Evolutionary conservation across 2,797 vertebrate species (phyloP), one percentile per base, ranked within the genome.

Genomic region (Clarias pachynema): DNA sequence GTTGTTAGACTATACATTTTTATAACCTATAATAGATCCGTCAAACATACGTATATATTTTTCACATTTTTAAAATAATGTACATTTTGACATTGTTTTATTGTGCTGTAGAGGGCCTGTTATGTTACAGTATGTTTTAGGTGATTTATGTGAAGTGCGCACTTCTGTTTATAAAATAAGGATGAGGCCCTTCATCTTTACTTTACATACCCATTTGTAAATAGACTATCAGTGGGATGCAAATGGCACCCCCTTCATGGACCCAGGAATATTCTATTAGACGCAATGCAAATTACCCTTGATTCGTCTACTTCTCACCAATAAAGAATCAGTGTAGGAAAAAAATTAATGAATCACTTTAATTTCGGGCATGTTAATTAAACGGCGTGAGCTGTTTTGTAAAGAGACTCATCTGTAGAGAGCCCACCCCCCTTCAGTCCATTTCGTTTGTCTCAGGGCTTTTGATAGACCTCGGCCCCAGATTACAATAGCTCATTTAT

Each of bases 401-500:
- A 79, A 85, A 81, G 85, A 79, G 63, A 12, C 82, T 85, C 84
- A 81, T 89, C 86, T 87, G 81, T 82, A 84, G 56, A 68, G 86
- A 72, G 73, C 15, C 12, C 31, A 3, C 8, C 56, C 31, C 24
- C 37, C 31, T 26, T 20, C 70, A 79, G 78, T 82, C 89, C 77
- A 16, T 87, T 82, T n/a, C 29, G 18, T 89, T 88, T 88, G 87
- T 87, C 83, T 85, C 37, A 5, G n/a, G 62, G 84, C 80, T 65
- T 86, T 86, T 86, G 86, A 89, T 87, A 84, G 82, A 37, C 84
- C 57, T 66, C 34, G 34, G 79, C 74, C 68, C 66, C 44, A 74
- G 73, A 89, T 87, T 82, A 89, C 84, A 86, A 89, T 86, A 84
- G 65, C 89, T 88, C 84, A 84, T 75, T 89, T 86, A 87, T 89